Conservation (phyloP, 2,113 vertebrate genomes). For the Oncorhynchus clarkii region DNA sequence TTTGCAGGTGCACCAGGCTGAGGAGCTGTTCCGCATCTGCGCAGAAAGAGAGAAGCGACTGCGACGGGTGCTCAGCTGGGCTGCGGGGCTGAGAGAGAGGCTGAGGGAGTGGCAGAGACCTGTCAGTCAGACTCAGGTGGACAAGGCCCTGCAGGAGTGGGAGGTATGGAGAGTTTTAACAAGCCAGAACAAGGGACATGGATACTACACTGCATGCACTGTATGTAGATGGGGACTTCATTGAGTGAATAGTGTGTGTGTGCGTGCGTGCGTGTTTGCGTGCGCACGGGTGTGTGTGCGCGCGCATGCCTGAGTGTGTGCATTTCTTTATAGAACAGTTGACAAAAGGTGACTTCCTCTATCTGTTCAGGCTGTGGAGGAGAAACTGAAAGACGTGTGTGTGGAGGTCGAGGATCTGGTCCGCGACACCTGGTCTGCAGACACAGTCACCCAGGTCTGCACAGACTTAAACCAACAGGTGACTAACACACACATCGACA, state of each 20-base stretch:
- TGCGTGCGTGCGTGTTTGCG: constrained; percentile 4
- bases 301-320: too few relatives aligned
- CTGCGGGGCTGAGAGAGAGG: constrained; percentile 72
- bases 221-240: too few relatives aligned
- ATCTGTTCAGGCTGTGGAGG: constrained; percentile 71
- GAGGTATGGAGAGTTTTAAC: constrained; percentile 70
- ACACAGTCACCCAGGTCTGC: constrained; percentile 56
- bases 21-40: constrained; percentile 73
- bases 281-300: neutral
- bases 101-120: constrained; percentile 69
- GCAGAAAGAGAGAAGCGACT: constrained; percentile 77
- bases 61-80: constrained; percentile 68
- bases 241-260: constrained; percentile 13
- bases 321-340: too few relatives aligned
- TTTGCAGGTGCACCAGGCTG: constrained; percentile 75
- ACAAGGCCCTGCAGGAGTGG: constrained; percentile 73
- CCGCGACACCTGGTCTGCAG: constrained; percentile 36
- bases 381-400: constrained; percentile 67
- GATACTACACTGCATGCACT: too few relatives aligned
- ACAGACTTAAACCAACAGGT: constrained; percentile 75
- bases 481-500: constrained; percentile 3
- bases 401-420: constrained; percentile 71
- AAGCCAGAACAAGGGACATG: neutral
- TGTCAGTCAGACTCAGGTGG: constrained; percentile 67
- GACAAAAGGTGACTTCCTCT: neutral